phyloP scores from a whole-genome alignment of 2,113 vertebrate species.

The Takifugu flavidus region DNA sequence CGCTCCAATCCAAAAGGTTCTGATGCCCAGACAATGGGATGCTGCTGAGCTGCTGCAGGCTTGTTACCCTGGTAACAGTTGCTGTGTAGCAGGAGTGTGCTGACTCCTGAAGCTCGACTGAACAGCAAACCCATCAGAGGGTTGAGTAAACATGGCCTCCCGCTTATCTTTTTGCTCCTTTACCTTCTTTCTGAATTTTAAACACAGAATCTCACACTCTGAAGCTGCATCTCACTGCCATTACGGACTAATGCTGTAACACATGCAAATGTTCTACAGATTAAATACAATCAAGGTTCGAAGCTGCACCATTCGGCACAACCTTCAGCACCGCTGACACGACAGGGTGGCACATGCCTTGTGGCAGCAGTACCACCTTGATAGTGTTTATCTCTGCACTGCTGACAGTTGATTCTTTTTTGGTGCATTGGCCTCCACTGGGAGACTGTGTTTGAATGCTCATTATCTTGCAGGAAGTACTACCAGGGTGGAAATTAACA shows the following conservation, averaged over 20 bases:
- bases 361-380: slow-evolving; percentile 43
- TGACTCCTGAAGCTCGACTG: slow-evolving; percentile 74
- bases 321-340: slow-evolving; percentile 6
- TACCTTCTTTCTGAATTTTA: slow-evolving; percentile 20
- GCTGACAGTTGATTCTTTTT: slow-evolving; percentile 40
- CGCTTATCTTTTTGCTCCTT: slow-evolving; percentile 36
- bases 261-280: slow-evolving; percentile 18
- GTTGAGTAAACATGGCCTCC: slow-evolving; percentile 68
- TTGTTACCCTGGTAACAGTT: slow-evolving; percentile 86
- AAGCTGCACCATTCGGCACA: neutral
- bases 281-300: slow-evolving; percentile 55
- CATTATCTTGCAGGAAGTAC: slow-evolving; percentile 58
- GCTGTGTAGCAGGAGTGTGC: slow-evolving; percentile 62
- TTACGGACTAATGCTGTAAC: slow-evolving; percentile 53
- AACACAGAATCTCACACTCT: slow-evolving; percentile 41
- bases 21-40: slow-evolving; percentile 73
- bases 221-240: slow-evolving; percentile 29
- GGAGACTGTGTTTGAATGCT: slow-evolving; percentile 43
- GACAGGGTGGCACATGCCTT: slow-evolving; percentile 22
- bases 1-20: slow-evolving; percentile 85
- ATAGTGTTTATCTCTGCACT: slow-evolving; percentile 55
- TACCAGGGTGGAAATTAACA: slow-evolving; percentile 53
- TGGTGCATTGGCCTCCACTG: slow-evolving; percentile 45
- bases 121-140: slow-evolving; percentile 60
- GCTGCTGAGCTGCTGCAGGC: slow-evolving; percentile 74